Conservation (phyloP, 1,140 invertebrate species). For the Prorops nasuta region DNA sequence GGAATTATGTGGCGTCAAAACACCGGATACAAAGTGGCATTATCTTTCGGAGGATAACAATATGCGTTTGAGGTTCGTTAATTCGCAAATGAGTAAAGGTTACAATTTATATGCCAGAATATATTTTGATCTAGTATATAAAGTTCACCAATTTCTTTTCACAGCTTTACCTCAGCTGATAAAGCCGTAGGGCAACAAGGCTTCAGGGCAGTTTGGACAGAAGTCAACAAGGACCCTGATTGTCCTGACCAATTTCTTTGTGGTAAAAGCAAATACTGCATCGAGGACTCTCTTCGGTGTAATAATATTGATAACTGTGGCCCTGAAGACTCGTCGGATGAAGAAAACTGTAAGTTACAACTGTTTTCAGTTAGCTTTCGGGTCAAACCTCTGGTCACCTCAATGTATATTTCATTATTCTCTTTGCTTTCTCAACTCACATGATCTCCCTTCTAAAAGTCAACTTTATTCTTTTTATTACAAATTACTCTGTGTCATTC, state of each 20-base stretch:
- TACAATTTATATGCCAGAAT: neutral
- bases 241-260: constrained; percentile 66
- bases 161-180: constrained; percentile 79
- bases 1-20: constrained; percentile 86
- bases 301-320: constrained; percentile 81
- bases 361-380: too few species aligned
- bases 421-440: too few species aligned
- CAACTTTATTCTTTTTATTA: too few species aligned
- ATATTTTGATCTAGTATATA: neutral
- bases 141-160: constrained; percentile 35
- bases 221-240: constrained; percentile 64
- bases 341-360: constrained; percentile 76
- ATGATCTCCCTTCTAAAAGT: too few species aligned
- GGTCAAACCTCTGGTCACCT: too few species aligned
- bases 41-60: constrained; percentile 82
- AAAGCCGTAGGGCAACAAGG: constrained; percentile 79
- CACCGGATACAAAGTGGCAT: constrained; percentile 70
- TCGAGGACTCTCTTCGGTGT: constrained; percentile 73
- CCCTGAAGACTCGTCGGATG: constrained; percentile 74
- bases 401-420: too few species aligned
- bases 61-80: constrained; percentile 72
- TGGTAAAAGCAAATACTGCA: constrained; percentile 72
- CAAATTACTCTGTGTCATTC: too few species aligned
- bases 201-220: constrained; percentile 87
- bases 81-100: too few species aligned